Evolutionary conservation across 2,888 invertebrate genomes (phyloP), one percentile per base, ranked within the genome.

Genomic region (Onthophagus sagittarius): DNA sequence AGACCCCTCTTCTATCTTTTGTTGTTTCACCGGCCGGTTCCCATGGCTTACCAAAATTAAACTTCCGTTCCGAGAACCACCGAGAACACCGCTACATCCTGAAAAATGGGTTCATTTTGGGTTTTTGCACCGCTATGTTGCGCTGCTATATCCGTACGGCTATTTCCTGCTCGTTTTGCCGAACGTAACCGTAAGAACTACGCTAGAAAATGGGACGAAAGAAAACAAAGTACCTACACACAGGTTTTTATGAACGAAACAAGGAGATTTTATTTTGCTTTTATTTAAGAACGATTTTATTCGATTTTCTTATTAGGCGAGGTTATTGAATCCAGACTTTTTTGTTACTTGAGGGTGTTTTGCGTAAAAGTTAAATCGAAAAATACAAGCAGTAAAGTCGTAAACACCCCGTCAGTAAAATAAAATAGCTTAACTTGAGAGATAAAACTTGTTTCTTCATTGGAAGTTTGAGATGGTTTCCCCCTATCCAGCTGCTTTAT

Each of bases 1-100:
- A 70, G 15, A 9, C 9, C 15, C 64, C 64, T 64, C 13, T 23
- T 67, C 32, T 67, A 67, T 67, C 67, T 67, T 67, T 32, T 31
- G 67, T 67, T 67, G 23, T 67, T 67, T 31, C 32, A 67, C 32
- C 9, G 23, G n/a, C 67, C 15, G 9, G 63, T 15, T 23, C 67
- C 32, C 67, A 23, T 32, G n/a, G 31, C 31, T n/a, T 32, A 67
- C 5, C 13, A 15, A 32, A 13, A 67, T 6, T 31, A 53, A 53
- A 53, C 39, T 53, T 53, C 39, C 39, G 39, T 53, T 53, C 9
- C 39, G 39, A 53, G 39, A 53, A 53, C 39, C 39, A 11, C 39
- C 1, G 7, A 53, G 39, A 53, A 53, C 11, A 11, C 9, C 11
- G 11, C 39, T 11, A 53, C 39, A 9, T 53, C 39, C 39, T 53